These are phyloP conservation scores for Coelopa pilipes DNA, from an alignment of 2,888 invertebrate species.

Conservation along the genomic window DNA sequence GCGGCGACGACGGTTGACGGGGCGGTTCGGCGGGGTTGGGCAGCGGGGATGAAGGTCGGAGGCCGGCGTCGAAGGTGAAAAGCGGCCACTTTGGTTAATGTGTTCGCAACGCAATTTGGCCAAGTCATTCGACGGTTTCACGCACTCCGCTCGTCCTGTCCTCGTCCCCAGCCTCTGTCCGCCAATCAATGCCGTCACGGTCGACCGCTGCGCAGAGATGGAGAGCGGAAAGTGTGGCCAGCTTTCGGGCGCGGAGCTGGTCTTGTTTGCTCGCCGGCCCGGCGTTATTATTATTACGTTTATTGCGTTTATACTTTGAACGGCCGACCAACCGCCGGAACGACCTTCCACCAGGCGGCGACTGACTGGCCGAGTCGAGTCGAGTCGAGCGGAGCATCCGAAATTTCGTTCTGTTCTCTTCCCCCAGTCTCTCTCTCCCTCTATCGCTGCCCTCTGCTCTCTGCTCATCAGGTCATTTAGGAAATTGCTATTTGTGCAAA, in stretches of 20 bases:
- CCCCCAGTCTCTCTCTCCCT: no score
- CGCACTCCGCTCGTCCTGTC: no score
- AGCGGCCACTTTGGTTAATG: background rate
- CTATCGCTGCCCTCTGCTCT: no score
- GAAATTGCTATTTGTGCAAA: constrained; percentile 14
- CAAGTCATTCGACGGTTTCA: no score
- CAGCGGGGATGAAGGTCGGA: background rate
- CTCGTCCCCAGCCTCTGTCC: background rate
- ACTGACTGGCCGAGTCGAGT: background rate
- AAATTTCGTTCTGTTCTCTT: no score
- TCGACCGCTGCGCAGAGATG: constrained; percentile 16
- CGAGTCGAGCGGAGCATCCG: background rate
- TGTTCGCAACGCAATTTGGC: no score
- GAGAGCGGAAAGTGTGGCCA: constrained; percentile 20
- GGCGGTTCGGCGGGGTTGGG: background rate
- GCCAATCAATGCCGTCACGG: background rate
- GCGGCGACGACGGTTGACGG: background rate
- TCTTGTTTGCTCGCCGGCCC: background rate
- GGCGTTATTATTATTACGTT: constrained; percentile 21
- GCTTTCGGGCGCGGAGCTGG: background rate
- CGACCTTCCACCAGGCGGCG: no score
- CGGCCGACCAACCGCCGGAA: background rate
- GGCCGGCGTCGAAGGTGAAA: background rate
- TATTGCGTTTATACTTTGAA: constrained; percentile 18
- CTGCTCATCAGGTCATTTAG: constrained; percentile 5